These are phyloP conservation scores for Taphrorychus bicolor DNA, from an alignment of 2,888 invertebrate species.

Conservation along the genomic window DNA sequence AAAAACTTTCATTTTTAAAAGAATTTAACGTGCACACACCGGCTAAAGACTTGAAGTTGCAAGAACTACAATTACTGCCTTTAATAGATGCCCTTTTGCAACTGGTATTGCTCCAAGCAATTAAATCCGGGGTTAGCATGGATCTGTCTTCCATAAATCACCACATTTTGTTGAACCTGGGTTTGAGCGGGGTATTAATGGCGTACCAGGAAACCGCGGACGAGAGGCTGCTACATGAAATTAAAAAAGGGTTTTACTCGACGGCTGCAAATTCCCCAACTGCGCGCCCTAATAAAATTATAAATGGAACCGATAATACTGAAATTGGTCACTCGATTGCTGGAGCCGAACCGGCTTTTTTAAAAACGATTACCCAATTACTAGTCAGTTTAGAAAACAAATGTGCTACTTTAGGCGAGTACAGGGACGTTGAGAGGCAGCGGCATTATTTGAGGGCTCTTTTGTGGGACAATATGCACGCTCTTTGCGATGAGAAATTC, in stretches of 20 bases:
- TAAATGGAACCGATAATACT: constrained; percentile 24
- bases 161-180: constrained; percentile 47
- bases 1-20: constrained; percentile 36
- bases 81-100: constrained; percentile 50
- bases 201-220: constrained; percentile 47
- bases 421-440: constrained; percentile 61
- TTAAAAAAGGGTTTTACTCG: constrained; percentile 46
- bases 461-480: constrained; percentile 69
- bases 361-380: constrained; percentile 44
- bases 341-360: constrained; percentile 45
- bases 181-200: constrained; percentile 47
- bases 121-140: constrained; percentile 4
- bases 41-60: constrained; percentile 34
- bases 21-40: neutral
- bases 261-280: constrained; percentile 50
- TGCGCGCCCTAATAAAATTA: constrained; percentile 43
- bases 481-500: constrained; percentile 60
- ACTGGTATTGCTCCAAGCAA: constrained; percentile 31
- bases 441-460: constrained; percentile 62
- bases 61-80: constrained; percentile 49
- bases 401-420: constrained; percentile 63
- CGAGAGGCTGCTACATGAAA: constrained; percentile 50
- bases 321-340: constrained; percentile 33
- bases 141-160: constrained; percentile 29
- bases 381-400: constrained; percentile 42